Evolutionary conservation across 2,888 invertebrate genomes (phyloP).

Genomic region (Orthosia cruda): DNA sequence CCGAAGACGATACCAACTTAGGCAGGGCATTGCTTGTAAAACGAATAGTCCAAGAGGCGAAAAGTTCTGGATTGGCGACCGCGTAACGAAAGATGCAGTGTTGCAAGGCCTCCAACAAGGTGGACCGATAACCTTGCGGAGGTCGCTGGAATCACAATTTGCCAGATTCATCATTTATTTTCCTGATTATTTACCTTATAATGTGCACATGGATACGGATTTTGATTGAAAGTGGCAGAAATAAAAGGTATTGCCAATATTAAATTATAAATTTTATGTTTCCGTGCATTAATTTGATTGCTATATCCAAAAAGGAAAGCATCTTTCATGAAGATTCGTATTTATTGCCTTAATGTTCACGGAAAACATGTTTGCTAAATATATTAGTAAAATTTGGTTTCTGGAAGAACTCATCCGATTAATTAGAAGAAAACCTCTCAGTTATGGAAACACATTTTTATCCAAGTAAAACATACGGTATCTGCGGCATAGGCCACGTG

Average conservation of each 20-base stretch:
- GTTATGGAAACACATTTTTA: background rate
- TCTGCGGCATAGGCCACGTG: background rate
- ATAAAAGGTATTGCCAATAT: conserved; percentile 33
- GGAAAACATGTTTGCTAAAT: background rate
- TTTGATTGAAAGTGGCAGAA: conserved; percentile 38
- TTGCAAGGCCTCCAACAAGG: too few species aligned
- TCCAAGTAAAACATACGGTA: background rate
- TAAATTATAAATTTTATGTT: conserved; percentile 39
- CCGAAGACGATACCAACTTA: too few species aligned
- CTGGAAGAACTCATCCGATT: background rate
- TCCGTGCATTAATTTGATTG: conserved; percentile 39
- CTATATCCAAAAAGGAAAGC: background rate
- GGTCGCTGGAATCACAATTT: too few species aligned
- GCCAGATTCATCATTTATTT: too few species aligned
- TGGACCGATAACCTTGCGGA: too few species aligned
- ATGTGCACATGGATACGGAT: background rate
- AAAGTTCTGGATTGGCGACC: too few species aligned
- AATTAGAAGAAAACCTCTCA: background rate
- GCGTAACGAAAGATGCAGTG: too few species aligned
- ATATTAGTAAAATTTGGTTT: background rate
- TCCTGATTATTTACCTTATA: too few species aligned
- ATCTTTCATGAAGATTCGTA: background rate
- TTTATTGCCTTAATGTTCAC: background rate
- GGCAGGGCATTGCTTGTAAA: too few species aligned
- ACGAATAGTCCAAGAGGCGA: too few species aligned